These are phyloP conservation scores for Pollenia griseotomentosa DNA, from an alignment of 2,888 invertebrate genomes.

Conservation along the genomic window DNA sequence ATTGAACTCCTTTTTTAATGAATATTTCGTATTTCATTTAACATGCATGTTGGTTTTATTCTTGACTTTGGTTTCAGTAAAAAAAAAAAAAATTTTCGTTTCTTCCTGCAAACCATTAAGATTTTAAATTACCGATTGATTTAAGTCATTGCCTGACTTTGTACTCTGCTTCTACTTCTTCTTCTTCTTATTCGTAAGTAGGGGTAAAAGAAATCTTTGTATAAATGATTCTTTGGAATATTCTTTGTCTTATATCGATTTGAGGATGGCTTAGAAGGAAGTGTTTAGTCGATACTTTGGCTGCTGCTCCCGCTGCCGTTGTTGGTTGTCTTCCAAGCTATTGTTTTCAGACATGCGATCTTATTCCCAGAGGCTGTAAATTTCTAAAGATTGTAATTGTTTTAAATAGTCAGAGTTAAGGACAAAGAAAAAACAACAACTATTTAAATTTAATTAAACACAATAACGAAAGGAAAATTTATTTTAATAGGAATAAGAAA, in stretches of 20 bases:
- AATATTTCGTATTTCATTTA: not conserved
- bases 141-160: conserved; percentile 67
- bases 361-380: conserved; percentile 66
- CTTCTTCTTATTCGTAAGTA: not conserved
- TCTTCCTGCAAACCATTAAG: conserved; percentile 74
- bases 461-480: conserved; percentile 56
- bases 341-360: conserved; percentile 69
- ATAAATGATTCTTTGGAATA: conserved; percentile 52
- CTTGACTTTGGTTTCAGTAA: not conserved
- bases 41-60: conserved; percentile 25
- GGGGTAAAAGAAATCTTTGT: not conserved
- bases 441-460: conserved; percentile 60
- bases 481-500: not conserved
- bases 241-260: conserved; percentile 29
- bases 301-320: conserved; percentile 7
- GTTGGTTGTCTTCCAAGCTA: conserved; percentile 33
- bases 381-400: conserved; percentile 66
- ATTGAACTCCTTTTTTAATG: conserved; percentile 35
- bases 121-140: conserved; percentile 75
- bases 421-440: conserved; percentile 12
- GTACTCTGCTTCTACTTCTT: not conserved
- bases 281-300: conserved; percentile 22
- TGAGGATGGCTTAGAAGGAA: conserved; percentile 19
- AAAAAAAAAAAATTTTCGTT: too few relatives aligned
- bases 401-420: conserved; percentile 56